Evolutionary conservation across 2,797 vertebrate species (phyloP).

Genomic region (Lutjanus campechanus): DNA sequence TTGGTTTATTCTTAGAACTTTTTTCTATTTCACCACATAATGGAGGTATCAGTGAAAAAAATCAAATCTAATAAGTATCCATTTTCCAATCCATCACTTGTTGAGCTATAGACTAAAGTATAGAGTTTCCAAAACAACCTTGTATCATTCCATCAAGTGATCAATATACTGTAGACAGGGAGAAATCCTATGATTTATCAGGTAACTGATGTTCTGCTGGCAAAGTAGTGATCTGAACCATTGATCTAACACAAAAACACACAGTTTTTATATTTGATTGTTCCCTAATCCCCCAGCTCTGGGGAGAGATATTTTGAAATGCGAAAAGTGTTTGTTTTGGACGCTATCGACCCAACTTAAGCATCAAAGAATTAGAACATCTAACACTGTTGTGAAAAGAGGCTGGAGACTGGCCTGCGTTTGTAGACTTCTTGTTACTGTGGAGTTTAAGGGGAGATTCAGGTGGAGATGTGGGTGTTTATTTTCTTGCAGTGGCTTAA

Average conservation of each 20-base stretch:
- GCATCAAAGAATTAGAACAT: neutral
- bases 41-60: constrained; percentile 12
- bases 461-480: constrained; percentile 14
- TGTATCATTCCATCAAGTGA: constrained; percentile 48
- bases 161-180: constrained; percentile 55
- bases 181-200: constrained; percentile 37
- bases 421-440: neutral
- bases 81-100: constrained; percentile 40
- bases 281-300: neutral
- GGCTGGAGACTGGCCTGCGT: neutral
- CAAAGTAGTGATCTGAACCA: constrained; percentile 20
- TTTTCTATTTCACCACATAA: constrained; percentile 2
- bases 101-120: constrained; percentile 38
- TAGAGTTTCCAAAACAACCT: constrained; percentile 63
- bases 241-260: constrained; percentile 38
- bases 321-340: neutral
- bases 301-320: constrained; percentile 22
- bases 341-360: neutral
- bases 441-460: neutral
- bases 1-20: constrained; percentile 2
- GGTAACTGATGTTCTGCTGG: constrained; percentile 12
- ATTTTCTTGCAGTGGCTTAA: neutral
- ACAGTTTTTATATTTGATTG: constrained; percentile 1
- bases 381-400: neutral
- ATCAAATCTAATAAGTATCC: constrained; percentile 53